Base-by-base conservation (phyloP, 1,140 invertebrate species). In the Arion vulgaris region DNA sequence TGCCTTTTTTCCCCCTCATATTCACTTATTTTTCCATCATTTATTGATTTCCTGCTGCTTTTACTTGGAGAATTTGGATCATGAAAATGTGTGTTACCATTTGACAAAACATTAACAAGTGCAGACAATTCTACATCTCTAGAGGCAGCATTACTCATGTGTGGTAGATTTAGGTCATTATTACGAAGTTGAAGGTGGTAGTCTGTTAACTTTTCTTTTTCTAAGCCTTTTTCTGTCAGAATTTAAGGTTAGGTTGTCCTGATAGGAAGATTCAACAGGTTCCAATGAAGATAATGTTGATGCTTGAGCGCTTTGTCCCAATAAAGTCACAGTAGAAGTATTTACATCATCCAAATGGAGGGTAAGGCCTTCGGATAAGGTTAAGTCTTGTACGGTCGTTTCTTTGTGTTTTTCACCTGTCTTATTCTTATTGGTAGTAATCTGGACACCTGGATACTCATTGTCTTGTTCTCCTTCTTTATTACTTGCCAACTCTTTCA, bases 181-280 rank as follows among this genome's bases (percentile, higher is more conserved):
- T 75, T 28, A 75, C 23, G 53, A 23, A 38, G 23, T 9, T 26
- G 71, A 26, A 80, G 23, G 41, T 80, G 11, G 32, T 80, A 71
- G 38, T 45, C 78, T 26, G 66, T 71, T 1, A 80, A 51, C 68
- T 57, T 53, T n/a, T 73, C 74, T 74, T 34, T 81, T 81, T 57
- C 51, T 81, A 17, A 0, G 26, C 11, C 39, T 32, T 32, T 57
- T 74, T 32, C 69, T 73, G 19, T 51, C 79, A n/a, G 69, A 15
- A 45, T 32, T 36, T 19, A 7, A 7, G 19, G 13, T 4, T 28
- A 39, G 7, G 32, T 79, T 79, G 13, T 72, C 68, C 41, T 57
- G 2, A 68, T 11, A 11, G 15, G 0, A 2, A 34, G 68, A 80
- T 4, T 32, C 68, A 28, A 81, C 5, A 23, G 41, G 71, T 34